Base-by-base conservation (phyloP, 2,797 vertebrate genomes). In the Aeoliscus strigatus region DNA sequence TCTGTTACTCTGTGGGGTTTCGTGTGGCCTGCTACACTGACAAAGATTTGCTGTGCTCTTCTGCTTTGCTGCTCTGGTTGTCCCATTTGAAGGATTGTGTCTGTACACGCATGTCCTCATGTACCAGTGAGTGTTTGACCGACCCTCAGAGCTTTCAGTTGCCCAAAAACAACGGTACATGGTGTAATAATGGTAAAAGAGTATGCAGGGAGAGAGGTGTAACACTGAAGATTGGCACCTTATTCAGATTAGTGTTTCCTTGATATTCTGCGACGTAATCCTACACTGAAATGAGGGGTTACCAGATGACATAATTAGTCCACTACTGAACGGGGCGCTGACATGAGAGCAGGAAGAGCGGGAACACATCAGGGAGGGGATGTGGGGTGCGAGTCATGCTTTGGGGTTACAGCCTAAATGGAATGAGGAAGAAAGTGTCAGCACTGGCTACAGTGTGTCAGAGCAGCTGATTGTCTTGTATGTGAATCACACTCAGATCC, bases 221-320 rank as follows among this genome's bases (percentile, higher is more conserved):
- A 11, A 43, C 44, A 14, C 56, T 34, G 56, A 51, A 61, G 77
- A 84, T 80, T 77, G 80, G 52, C 78, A 81, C 66, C 70, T 84
- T 83, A 79, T 83, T 63, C 63, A 84, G 87, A 87, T 89, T 86
- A 87, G 79, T 67, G 78, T 81, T 71, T 75, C 68, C 74, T 79
- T 81, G 73, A 83, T 83, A 75, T 81, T 84, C 80, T 74, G 70
- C 63, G 51, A 45, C 28, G 76, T 87, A 86, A 88, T 87, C 86
- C 79, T 52, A 31, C 48, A 34, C 25, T 42, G 13, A 66, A 70
- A 69, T 31, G 63, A 56, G 76, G 81, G 82, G 80, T 81, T 81
- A 76, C 81, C 72, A 64, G 75, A 85, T 70, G 60, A 80, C 58
- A 70, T 79, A 79, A 73, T 72, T 71, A 75, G 68, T 54, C 57